Conservation (phyloP, 2,888 invertebrate genomes). For the Hirtodrosophila histrioides region DNA sequence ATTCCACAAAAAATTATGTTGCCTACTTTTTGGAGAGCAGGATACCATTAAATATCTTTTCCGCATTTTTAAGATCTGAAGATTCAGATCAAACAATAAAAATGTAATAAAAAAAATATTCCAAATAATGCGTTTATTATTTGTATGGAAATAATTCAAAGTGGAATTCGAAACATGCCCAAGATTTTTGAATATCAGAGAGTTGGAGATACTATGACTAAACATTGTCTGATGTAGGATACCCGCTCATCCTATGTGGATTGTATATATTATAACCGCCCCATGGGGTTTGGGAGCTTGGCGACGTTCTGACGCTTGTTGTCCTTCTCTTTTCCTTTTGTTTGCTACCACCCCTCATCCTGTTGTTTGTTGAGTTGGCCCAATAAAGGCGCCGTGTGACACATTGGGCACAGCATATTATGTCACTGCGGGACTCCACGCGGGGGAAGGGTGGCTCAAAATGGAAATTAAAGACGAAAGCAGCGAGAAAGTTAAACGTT, state of each 20-base stretch:
- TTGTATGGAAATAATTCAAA: too few species aligned
- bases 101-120: too few species aligned
- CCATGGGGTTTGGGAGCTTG: slow-evolving; percentile 39
- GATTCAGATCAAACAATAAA: too few species aligned
- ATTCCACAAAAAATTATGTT: too few species aligned
- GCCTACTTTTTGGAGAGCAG: too few species aligned
- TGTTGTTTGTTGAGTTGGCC: slow-evolving; percentile 13
- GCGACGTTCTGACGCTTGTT: slow-evolving; percentile 57
- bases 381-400: slow-evolving; percentile 44
- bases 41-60: too few species aligned
- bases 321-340: not conserved
- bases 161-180: too few species aligned
- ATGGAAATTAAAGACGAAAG: slow-evolving; percentile 62
- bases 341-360: not conserved
- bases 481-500: slow-evolving; percentile 49
- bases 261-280: slow-evolving; percentile 6
- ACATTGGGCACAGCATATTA: slow-evolving; percentile 61
- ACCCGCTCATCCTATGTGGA: slow-evolving; percentile 3
- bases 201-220: too few species aligned
- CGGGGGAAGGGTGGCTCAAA: slow-evolving; percentile 1
- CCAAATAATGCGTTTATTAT: too few species aligned
- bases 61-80: too few species aligned
- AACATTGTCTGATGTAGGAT: not conserved
- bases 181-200: too few species aligned
- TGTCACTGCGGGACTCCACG: slow-evolving; percentile 51